Percentiles rank a stretch among this genome's conserved stretches.
These are phyloP conservation scores for Staurois parvus DNA, from an alignment of 2,797 vertebrate genomes.

Conservation along the genomic window DNA sequence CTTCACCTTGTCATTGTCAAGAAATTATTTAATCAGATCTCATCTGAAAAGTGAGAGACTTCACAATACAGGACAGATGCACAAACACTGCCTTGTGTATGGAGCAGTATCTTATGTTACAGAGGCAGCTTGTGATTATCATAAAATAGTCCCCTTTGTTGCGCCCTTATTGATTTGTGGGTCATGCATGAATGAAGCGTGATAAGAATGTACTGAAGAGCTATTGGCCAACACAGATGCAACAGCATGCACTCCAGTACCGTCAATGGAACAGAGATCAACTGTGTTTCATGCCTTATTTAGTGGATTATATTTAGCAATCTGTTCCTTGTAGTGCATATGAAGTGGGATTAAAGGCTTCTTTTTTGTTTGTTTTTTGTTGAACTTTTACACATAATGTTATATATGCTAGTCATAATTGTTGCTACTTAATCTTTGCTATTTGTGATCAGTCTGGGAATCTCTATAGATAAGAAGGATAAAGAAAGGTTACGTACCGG, in stretches of 20 bases:
- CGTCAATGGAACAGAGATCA: conserved; percentile 25
- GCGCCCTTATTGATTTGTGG: conserved; percentile 60
- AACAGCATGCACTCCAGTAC: conserved; percentile 8
- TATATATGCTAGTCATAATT: no score
- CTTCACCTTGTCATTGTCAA: conserved; percentile 26
- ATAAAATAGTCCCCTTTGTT: conserved; percentile 55
- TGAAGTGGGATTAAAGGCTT: conserved; percentile 45
- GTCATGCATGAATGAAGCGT: conserved; percentile 51
- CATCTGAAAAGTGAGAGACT: conserved; percentile 32
- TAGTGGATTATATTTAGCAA: conserved; percentile 32
- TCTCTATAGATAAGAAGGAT: no score
- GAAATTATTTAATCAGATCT: conserved; percentile 38
- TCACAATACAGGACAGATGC: conserved; percentile 22
- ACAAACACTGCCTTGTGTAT: conserved; percentile 52
- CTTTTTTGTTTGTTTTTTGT: conserved; percentile 12
- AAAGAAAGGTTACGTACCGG: no score
- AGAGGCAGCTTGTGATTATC: conserved; percentile 55
- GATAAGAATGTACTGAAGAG: conserved; percentile 37
- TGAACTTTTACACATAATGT: conserved; percentile 12
- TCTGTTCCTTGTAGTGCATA: conserved; percentile 1
- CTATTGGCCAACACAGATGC: conserved; percentile 38
- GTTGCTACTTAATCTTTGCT: no score
- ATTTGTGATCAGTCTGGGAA: no score
- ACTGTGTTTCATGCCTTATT: conserved; percentile 49
- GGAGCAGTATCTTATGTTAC: conserved; percentile 39